Evolutionary conservation across 2,113 vertebrate species (phyloP), one percentile per base, ranked within the genome.

Genomic region (Fulmarus glacialis): DNA sequence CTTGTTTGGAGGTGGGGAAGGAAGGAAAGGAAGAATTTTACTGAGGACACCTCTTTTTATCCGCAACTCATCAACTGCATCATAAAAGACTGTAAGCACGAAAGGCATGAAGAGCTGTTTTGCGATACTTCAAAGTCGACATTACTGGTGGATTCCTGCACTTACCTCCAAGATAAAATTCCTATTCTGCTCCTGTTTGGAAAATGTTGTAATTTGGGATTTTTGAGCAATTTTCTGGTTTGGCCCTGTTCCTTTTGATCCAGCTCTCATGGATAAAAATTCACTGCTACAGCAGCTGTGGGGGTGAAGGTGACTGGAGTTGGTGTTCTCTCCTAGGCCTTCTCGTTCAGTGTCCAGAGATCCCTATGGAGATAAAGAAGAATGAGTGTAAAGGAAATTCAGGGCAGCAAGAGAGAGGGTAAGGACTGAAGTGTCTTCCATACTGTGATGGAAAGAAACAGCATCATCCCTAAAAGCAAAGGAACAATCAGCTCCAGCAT

Each of bases 291-390:
- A 60, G 62, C 70, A 68, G 56, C 74, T 11, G 0, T 34, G 67
- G 20, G 17, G 55, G 7, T 91, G 89, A 95, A 95, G 68, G 77
- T 91, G 78, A n/a, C 60, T 78, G 91, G 89, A 88, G 59, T 86
- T 72, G 84, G 26, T 94, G 78, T 67, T 91, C 59, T 82, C 17
- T 86, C 29, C n/a, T 47, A 70, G 27, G 6, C 59, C 43, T 9
- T 72, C 40, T 93, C 1, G 0, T 70, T 91, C 84, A 68, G 47
- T 13, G 5, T 56, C 66, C 48, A 38, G 79, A 93, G 50, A n/a
- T 78, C 29, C 67, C 68, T 59, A 12, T 74, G 63, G 81, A 86
- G 59, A 88, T 82, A 45, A 87, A 93, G 90, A 93, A 78, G 74
- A 93, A 38, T 36, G 55, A 90, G 12, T 29, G 27, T 55, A 81